phyloP scores from a whole-genome alignment of 2,113 vertebrate genomes.

The Pongo abelii region DNA sequence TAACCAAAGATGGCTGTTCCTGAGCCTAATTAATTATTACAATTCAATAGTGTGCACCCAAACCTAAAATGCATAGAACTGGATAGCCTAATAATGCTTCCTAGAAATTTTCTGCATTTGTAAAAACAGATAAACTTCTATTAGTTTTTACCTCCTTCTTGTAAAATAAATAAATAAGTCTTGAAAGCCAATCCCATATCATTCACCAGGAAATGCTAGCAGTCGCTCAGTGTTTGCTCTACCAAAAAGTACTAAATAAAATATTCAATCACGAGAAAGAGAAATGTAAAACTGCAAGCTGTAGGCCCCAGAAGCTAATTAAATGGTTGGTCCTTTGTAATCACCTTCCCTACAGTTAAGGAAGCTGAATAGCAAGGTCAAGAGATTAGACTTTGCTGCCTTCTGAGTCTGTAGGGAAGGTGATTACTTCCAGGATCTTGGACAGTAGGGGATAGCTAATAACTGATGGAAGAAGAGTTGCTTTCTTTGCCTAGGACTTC shows the following conservation, averaged over 20 bases:
- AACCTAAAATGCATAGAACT: conserved; percentile 4
- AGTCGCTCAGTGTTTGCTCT: background rate
- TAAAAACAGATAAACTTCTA: background rate
- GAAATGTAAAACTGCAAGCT: background rate
- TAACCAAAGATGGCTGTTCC: background rate
- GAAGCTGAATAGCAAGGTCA: background rate
- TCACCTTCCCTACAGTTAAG: background rate
- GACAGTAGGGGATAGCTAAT: background rate
- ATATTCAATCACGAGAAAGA: background rate
- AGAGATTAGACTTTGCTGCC: background rate
- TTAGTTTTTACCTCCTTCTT: background rate
- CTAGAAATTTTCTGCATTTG: background rate
- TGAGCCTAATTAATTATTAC: background rate
- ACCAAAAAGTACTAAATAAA: background rate
- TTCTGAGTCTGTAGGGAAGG: background rate
- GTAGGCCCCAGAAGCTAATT: background rate
- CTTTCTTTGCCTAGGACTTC: conserved; percentile 17
- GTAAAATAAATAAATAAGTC: conserved; percentile 39
- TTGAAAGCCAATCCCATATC: background rate
- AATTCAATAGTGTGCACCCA: background rate
- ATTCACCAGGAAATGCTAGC: background rate
- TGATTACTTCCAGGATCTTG: background rate
- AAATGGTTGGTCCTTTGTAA: background rate
- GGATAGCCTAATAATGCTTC: background rate
- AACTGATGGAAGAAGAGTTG: background rate